Conservation (phyloP, 2,888 invertebrate species). For the Lapara coniferarum region DNA sequence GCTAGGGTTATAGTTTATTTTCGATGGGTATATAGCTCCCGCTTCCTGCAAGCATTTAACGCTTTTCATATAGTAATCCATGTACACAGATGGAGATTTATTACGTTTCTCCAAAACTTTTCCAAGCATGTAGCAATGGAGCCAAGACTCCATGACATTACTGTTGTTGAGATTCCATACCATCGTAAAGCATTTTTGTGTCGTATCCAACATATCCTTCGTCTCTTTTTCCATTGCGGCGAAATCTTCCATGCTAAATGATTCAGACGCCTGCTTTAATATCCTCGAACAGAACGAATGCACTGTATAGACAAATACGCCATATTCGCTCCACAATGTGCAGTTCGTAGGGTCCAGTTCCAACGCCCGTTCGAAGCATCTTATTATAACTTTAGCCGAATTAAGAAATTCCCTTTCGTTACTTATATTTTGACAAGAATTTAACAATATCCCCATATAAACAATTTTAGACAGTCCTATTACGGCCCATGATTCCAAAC, state of each 20-base stretch:
- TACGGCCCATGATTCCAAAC: conserved; percentile 97
- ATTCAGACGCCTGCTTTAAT: conserved; percentile 91
- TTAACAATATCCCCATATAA: conserved; percentile 90
- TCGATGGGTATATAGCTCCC: conserved; percentile 92
- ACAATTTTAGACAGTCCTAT: conserved; percentile 92
- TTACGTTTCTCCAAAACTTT: conserved; percentile 95
- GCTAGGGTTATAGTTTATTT: conserved; percentile 93
- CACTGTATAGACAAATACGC: conserved; percentile 94
- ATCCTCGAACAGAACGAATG: conserved; percentile 95
- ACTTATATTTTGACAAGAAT: conserved; percentile 86
- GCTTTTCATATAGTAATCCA: conserved; percentile 92
- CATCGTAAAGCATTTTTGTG: conserved; percentile 90
- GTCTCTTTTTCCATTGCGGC: conserved; percentile 89
- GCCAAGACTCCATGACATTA: conserved; percentile 88
- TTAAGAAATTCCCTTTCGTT: conserved; percentile 86
- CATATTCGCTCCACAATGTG: conserved; percentile 95
- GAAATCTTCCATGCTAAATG: conserved; percentile 89
- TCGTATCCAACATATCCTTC: conserved; percentile 90
- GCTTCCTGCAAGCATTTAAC: conserved; percentile 90
- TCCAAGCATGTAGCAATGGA: conserved; percentile 97
- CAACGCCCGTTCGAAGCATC: conserved; percentile 92
- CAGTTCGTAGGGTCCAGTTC: conserved; percentile 89
- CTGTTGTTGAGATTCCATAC: conserved; percentile 85
- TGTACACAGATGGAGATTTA: conserved; percentile 88
- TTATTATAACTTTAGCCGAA: conserved; percentile 88